A percentile compares a stretch with the other conserved stretches of the same genome.
These are phyloP conservation scores for Epirrhoe tristata DNA, from an alignment of 2,888 invertebrate species.

Conservation along the genomic window DNA sequence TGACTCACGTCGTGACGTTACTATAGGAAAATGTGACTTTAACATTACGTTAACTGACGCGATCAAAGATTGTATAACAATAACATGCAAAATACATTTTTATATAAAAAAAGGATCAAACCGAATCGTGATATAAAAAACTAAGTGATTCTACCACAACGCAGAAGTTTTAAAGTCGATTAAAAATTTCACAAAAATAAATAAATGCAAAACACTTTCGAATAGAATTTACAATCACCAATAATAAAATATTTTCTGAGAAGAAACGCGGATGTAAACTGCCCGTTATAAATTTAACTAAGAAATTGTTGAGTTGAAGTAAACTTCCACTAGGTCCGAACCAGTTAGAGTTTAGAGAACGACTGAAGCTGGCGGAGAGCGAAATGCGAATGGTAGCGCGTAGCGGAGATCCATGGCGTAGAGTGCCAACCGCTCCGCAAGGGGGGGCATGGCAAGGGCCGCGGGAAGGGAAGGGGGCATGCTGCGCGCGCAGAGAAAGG, in stretches of 20 bases:
- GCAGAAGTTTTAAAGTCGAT: slow-evolving; percentile 68
- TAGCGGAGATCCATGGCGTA: slow-evolving; percentile 67
- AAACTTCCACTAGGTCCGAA: slow-evolving; percentile 64
- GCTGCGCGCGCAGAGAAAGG: slow-evolving; percentile 84
- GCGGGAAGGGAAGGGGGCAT: slow-evolving; percentile 55
- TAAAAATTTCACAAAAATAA: slow-evolving; percentile 65
- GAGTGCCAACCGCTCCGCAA: slow-evolving; percentile 58
- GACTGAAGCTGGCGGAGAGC: slow-evolving; percentile 67
- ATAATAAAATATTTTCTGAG: slow-evolving; percentile 46
- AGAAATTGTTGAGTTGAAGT: slow-evolving; percentile 61
- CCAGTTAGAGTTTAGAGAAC: slow-evolving; percentile 53
- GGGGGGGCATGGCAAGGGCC: slow-evolving; percentile 61
- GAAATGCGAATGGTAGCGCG: slow-evolving; percentile 78
- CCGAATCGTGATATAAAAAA: slow-evolving; percentile 5
- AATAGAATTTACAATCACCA: slow-evolving; percentile 57
- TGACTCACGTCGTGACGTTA: slow-evolving; percentile 62
- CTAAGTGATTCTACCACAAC: slow-evolving; percentile 50
- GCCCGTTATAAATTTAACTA: slow-evolving; percentile 56
- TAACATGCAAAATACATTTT: background rate
- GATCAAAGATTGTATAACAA: slow-evolving; percentile 39
- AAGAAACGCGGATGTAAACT: slow-evolving; percentile 43
- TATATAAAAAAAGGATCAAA: slow-evolving; percentile 15
- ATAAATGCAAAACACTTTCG: slow-evolving; percentile 57
- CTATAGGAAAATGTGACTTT: slow-evolving; percentile 57
- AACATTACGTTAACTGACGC: slow-evolving; percentile 49